phyloP scores from a whole-genome alignment of 2,888 invertebrate genomes.

The Mesochorus sp. region DNA sequence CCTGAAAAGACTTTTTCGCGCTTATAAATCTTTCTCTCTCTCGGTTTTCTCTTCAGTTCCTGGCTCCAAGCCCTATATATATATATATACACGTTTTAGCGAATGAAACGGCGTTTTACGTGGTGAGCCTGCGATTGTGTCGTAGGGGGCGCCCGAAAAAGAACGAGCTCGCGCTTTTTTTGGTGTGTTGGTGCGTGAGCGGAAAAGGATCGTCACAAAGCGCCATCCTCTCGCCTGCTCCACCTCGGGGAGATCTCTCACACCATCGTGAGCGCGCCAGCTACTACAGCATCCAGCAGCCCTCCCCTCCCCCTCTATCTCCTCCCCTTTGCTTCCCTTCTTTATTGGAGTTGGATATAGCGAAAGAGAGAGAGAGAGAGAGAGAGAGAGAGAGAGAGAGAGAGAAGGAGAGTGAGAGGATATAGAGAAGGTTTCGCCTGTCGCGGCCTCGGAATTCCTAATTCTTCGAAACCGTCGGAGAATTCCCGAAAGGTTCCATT shows the following conservation, averaged over 20 bases:
- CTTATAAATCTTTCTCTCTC: conserved; percentile 78
- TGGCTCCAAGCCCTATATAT: too few species aligned
- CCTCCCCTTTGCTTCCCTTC: conserved; percentile 31
- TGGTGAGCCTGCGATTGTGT: conserved; percentile 38
- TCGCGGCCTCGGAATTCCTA: conserved; percentile 81
- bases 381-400: conserved; percentile 43
- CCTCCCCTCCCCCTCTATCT: conserved; percentile 19
- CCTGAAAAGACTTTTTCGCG: conserved; percentile 73
- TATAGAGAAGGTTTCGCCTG: conserved; percentile 41
- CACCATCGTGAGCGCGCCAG: conserved; percentile 10
- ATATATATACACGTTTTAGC: conserved; percentile 28
- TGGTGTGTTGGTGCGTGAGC: conserved; percentile 25
- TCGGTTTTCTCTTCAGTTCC: conserved; percentile 39
- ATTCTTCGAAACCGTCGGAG: conserved; percentile 82
- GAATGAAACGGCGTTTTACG: conserved; percentile 42
- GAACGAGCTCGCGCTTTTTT: conserved; percentile 30
- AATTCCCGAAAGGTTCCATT: conserved; percentile 82
- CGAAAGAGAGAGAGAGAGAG: conserved; percentile 28
- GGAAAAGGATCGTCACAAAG: conserved; percentile 61
- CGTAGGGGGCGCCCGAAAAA: conserved; percentile 47
- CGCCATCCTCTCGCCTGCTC: conserved; percentile 50
- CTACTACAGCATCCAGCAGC: conserved; percentile 23
- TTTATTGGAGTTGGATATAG: conserved; percentile 57
- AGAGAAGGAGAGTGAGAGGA: neutral
- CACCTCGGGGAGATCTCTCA: conserved; percentile 22